Evolutionary conservation across 2,797 vertebrate genomes (phyloP).

Genomic region (Cirrhinus mrigala): DNA sequence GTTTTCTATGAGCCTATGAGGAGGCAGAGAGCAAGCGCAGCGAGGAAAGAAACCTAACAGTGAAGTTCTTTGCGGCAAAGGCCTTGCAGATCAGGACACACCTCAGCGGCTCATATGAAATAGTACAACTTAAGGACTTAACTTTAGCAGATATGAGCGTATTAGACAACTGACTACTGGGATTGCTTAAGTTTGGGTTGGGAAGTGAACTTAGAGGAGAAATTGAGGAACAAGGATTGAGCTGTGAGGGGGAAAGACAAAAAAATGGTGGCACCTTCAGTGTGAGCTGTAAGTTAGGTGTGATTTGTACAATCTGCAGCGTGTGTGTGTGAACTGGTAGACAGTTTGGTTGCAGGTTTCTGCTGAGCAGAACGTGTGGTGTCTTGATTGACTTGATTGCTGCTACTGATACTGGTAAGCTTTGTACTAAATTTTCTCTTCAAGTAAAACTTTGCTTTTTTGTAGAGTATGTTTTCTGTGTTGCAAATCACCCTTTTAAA

Average conservation of each 20-base stretch:
- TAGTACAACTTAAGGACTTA: neutral
- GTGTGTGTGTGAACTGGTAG: slow-evolving; percentile 7
- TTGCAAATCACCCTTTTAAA: neutral
- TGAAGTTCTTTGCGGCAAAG: slow-evolving; percentile 27
- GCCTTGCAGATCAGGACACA: slow-evolving; percentile 29
- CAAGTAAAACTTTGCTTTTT: neutral
- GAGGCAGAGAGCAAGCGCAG: slow-evolving; percentile 37
- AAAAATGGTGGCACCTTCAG: slow-evolving; percentile 47
- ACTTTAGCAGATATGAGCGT: slow-evolving; percentile 13
- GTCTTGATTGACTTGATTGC: neutral
- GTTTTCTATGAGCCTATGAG: slow-evolving; percentile 54
- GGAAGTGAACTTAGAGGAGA: slow-evolving; percentile 6
- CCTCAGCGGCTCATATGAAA: neutral
- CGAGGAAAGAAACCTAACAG: slow-evolving; percentile 35
- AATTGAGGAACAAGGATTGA: neutral
- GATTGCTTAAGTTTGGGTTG: neutral
- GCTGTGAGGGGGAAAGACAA: neutral
- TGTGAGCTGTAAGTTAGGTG: slow-evolving; percentile 30
- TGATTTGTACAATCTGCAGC: slow-evolving; percentile 9
- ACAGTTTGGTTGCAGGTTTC: slow-evolving; percentile 32
- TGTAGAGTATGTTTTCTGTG: neutral
- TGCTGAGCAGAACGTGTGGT: slow-evolving; percentile 25
- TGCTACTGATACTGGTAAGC: slow-evolving; percentile 49
- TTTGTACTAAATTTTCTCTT: neutral
- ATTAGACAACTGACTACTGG: neutral